Evolutionary conservation across 2,797 vertebrate genomes (phyloP).

Genomic region (Betta splendens): DNA sequence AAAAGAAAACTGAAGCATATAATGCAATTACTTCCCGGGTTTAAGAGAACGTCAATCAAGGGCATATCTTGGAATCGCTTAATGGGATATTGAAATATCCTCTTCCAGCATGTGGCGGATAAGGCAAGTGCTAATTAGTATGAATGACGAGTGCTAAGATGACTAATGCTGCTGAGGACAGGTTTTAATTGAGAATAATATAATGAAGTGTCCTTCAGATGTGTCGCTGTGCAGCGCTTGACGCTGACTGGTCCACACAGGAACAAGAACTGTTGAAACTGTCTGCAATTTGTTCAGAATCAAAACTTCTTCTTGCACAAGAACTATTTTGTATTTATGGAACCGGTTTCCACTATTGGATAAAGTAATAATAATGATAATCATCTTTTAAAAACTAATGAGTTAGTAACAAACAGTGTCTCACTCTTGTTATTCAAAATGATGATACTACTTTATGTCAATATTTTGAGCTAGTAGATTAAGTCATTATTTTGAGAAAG

Average conservation of each 20-base stretch:
- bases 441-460: too few species aligned
- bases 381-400: too few species aligned
- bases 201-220: constrained; percentile 81
- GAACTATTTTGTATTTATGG: too few species aligned
- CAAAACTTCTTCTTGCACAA: constrained; percentile 19
- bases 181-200: constrained; percentile 87
- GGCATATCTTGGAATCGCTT: constrained; percentile 80
- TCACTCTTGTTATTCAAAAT: too few species aligned
- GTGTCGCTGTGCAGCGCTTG: constrained; percentile 74
- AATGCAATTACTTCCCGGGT: constrained; percentile 81
- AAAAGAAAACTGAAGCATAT: constrained; percentile 78
- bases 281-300: constrained; percentile 29
- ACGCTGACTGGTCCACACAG: constrained; percentile 67
- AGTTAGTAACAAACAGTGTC: too few species aligned
- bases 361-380: too few species aligned
- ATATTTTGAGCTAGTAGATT: too few species aligned
- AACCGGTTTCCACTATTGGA: too few species aligned
- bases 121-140: constrained; percentile 83
- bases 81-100: constrained; percentile 86
- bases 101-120: constrained; percentile 77
- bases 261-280: constrained; percentile 43
- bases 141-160: constrained; percentile 83
- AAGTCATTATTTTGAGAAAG: too few species aligned
- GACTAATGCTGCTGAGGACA: constrained; percentile 84
- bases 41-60: constrained; percentile 84